Evolutionary conservation across 2,888 invertebrate genomes (phyloP).

Genomic region (Polydrusus tereticollis): DNA sequence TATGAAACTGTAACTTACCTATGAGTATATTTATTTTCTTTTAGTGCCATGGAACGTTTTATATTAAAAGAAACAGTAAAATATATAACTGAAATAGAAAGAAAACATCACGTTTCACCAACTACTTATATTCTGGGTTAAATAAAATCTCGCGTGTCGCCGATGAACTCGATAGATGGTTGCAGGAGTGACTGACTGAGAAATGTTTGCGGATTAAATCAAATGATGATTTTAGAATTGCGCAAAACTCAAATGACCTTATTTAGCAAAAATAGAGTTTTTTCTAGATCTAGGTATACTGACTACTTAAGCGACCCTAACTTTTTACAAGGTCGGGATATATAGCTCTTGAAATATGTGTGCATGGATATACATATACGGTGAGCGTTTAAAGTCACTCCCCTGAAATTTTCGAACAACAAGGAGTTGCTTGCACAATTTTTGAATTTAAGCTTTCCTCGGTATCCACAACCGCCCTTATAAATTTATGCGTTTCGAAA

Average conservation of each 20-base stretch:
- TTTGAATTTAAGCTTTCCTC: too few species aligned
- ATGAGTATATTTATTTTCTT: background rate
- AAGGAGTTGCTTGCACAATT: too few species aligned
- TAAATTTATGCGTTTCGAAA: too few species aligned
- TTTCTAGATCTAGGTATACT: background rate
- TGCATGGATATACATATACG: too few species aligned
- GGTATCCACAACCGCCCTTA: too few species aligned
- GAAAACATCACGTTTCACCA: background rate
- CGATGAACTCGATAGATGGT: background rate
- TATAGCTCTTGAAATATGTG: too few species aligned
- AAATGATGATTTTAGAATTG: conserved; percentile 18
- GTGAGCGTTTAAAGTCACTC: too few species aligned
- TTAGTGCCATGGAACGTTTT: background rate
- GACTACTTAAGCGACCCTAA: conserved; percentile 1
- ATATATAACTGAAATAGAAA: background rate
- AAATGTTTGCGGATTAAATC: background rate
- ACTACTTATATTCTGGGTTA: background rate
- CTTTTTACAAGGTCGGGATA: background rate
- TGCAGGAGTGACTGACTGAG: background rate
- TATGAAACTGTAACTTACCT: background rate
- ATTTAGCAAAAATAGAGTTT: background rate
- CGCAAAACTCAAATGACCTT: conserved; percentile 14
- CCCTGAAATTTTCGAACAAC: too few species aligned
- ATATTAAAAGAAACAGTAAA: background rate
- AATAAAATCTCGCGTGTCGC: background rate